A percentile compares a stretch with the other conserved stretches of the same genome.
Evolutionary conservation across 1,140 invertebrate genomes (phyloP).

Genomic region (Drosophila auraria): DNA sequence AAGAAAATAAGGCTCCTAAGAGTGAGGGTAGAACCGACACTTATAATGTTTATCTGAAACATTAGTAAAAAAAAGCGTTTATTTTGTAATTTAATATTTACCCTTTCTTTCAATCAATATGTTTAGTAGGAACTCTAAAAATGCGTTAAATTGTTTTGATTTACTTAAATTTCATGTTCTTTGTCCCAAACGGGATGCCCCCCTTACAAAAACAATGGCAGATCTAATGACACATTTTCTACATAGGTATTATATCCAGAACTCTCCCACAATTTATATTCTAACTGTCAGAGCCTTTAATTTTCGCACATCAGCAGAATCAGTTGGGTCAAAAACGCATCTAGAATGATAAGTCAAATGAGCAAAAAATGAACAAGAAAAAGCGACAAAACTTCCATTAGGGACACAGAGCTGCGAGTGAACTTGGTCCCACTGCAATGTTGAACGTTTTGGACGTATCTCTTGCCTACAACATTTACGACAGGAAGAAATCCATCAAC

Average conservation of each 20-base stretch:
- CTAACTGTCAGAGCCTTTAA: constrained; percentile 6
- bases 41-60: no score
- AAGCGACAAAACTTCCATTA: constrained; percentile 20
- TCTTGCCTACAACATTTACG: constrained; percentile 65
- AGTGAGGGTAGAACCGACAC: no score
- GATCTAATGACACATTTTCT: constrained; percentile 24
- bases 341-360: constrained; percentile 56
- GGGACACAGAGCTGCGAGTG: constrained; percentile 16
- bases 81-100: no score
- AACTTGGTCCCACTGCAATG: constrained; percentile 35
- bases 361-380: constrained; percentile 32
- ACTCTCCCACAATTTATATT: constrained; percentile 40
- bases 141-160: not conserved
- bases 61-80: no score
- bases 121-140: no score
- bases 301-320: constrained; percentile 42
- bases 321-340: constrained; percentile 43
- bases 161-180: not conserved
- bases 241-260: constrained; percentile 17
- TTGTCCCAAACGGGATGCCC: not conserved
- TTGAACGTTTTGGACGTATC: constrained; percentile 56
- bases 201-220: not conserved
- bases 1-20: no score
- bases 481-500: constrained; percentile 82
- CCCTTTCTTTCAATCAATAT: no score